Evolutionary conservation across 2,113 vertebrate genomes (phyloP), one percentile per base, ranked within the genome.

Genomic region (Strigops habroptila): DNA sequence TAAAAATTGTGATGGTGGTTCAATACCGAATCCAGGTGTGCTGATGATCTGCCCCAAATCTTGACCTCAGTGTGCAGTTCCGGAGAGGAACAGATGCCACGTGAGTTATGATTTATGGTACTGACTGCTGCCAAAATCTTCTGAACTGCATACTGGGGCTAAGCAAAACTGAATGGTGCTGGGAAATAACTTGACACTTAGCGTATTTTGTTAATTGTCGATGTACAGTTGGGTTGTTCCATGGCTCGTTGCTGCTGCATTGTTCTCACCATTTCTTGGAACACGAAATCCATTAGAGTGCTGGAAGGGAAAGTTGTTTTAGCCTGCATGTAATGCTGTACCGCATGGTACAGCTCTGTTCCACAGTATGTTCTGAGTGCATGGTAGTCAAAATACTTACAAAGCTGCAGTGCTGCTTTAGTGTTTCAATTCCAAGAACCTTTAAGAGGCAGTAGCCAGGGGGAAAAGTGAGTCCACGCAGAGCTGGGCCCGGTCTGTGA

Each of bases 91-190:
- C 77, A 92, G 95, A 91, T 94, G 86, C 83, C 75, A 12, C 4
- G 12, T 11, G 28, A 85, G 81, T 86, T 83, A 59, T 43, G 63
- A 93, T 94, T 87, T 81, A 94, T 79, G 75, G 71, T 67, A 41
- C 83, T 37, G 46, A 24, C 33, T 57, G 64, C 75, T 95, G 95
- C 95, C 95, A 95, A 63, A 83, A 92, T 31, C 88, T 94, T 91
- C 37, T 81, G 60, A 96, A 92, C 91, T 94, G 68, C 75, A 9
- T 62, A 41, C 2, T 30, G 10, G 39, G 91, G 86, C 91, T 90
- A 86, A 93, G 83, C 37, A 14, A 74, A 96, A 93, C 51, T 1
- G 17, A 94, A 86, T 3, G 43, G 76, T 48, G 49, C 76, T 33
- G 27, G 55, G 43, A 94, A 92, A 94, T 52, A 65, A 88, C 95